Conservation (phyloP, 1,140 invertebrate genomes). For the Gryllus bimaculatus region DNA sequence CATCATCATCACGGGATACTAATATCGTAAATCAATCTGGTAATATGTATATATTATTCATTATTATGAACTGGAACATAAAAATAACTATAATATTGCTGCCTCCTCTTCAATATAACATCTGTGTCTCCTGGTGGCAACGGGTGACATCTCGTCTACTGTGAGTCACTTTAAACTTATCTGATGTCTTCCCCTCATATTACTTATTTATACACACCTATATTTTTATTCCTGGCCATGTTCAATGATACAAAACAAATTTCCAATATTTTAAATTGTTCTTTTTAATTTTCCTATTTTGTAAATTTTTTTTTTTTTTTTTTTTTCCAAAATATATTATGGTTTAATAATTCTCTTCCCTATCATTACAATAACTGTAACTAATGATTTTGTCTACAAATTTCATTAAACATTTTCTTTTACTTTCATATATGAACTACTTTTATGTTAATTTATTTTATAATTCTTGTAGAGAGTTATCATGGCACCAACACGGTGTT, state of each 20-base stretch:
- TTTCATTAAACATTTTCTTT: background rate
- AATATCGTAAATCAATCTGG: background rate
- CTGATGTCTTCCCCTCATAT: background rate
- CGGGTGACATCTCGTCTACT: slow-evolving; percentile 10
- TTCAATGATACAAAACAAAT: too few species aligned
- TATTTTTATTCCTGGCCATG: too few species aligned
- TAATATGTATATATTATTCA: background rate
- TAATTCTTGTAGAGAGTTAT: slow-evolving; percentile 66
- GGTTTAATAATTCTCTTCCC: too few species aligned
- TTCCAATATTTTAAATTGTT: too few species aligned
- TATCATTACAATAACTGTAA: too few species aligned
- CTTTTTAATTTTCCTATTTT: too few species aligned
- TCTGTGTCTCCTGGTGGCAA: background rate
- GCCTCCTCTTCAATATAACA: background rate
- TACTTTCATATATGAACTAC: background rate
- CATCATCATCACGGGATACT: slow-evolving; percentile 3
- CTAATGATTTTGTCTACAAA: too few species aligned
- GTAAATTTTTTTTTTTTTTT: too few species aligned
- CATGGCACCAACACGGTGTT: slow-evolving; percentile 90
- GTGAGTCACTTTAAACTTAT: slow-evolving; percentile 13
- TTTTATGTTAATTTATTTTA: slow-evolving; percentile 8
- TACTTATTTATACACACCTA: background rate
- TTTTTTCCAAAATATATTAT: too few species aligned
- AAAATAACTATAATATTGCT: background rate
- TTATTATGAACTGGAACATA: background rate